Evolutionary conservation across 2,797 vertebrate species (phyloP).

Genomic region (Cirrhinus molitorella): DNA sequence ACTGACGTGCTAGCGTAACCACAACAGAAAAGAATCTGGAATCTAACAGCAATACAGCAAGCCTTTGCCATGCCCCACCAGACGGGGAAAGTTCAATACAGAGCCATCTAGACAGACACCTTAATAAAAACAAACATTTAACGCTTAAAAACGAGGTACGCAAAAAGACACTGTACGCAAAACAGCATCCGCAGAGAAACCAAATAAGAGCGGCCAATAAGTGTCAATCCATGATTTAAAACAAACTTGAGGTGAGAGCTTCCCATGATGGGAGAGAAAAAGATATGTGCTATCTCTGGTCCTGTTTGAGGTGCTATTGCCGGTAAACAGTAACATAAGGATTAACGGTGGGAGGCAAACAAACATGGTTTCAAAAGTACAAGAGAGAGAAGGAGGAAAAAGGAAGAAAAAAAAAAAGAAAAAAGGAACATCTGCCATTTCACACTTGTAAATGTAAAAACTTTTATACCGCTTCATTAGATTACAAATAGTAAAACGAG

Average conservation of each 20-base stretch:
- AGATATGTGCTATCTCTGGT: slow-evolving; percentile 47
- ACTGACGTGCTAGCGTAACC: slow-evolving; percentile 58
- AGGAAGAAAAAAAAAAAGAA: slow-evolving; percentile 5
- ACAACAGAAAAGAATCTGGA: slow-evolving; percentile 44
- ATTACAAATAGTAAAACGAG: slow-evolving; percentile 73
- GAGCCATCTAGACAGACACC: slow-evolving; percentile 54
- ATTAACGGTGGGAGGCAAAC: slow-evolving; percentile 20
- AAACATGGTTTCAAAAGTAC: slow-evolving; percentile 42
- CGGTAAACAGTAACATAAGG: slow-evolving; percentile 48
- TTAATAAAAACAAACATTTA: slow-evolving; percentile 62
- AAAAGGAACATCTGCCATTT: slow-evolving; percentile 47
- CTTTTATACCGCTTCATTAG: slow-evolving; percentile 68
- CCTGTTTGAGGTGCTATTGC: slow-evolving; percentile 53
- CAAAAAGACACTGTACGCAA: slow-evolving; percentile 49
- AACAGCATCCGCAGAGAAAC: slow-evolving; percentile 55
- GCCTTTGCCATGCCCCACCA: slow-evolving; percentile 36
- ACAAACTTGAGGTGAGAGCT: slow-evolving; percentile 68
- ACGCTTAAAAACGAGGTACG: slow-evolving; percentile 66
- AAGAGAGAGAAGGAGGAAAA: slow-evolving; percentile 22
- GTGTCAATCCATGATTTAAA: slow-evolving; percentile 66
- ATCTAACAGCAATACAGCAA: slow-evolving; percentile 52
- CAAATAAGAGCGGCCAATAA: slow-evolving; percentile 44
- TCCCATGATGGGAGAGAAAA: slow-evolving; percentile 28
- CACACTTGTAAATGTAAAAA: slow-evolving; percentile 68
- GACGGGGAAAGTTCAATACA: slow-evolving; percentile 42